phyloP scores from a whole-genome alignment of 2,797 vertebrate species.

The Margarornis squamiger region DNA sequence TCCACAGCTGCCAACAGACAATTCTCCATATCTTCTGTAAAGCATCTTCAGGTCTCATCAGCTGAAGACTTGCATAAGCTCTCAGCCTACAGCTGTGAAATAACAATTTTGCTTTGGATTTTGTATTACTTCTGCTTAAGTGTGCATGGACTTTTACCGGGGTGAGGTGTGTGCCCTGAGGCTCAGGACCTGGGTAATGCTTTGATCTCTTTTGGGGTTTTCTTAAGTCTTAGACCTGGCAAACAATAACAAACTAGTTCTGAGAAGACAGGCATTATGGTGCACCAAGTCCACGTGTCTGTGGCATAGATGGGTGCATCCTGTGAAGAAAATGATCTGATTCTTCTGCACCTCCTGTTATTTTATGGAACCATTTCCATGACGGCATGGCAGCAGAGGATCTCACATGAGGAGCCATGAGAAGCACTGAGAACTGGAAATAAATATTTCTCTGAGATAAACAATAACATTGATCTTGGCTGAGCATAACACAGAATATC shows the following conservation, averaged over 20 bases:
- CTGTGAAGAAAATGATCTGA: neutral
- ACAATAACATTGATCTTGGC: conserved; percentile 69
- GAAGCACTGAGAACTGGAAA: conserved; percentile 56
- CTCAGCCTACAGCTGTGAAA: neutral
- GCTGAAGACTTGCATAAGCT: neutral
- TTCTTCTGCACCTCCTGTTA: neutral
- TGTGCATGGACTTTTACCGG: neutral
- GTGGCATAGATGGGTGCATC: neutral
- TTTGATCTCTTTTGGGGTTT: neutral
- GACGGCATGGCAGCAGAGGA: neutral
- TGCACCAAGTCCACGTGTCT: rapidly evolving
- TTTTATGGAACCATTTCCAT: conserved; percentile 27
- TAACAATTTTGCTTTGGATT: neutral
- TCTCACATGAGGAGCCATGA: conserved; percentile 27
- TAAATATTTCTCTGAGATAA: conserved; percentile 54
- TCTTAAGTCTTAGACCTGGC: neutral
- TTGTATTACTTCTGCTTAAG: neutral
- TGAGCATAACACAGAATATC: conserved; percentile 6
- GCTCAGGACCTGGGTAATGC: rapidly evolving
- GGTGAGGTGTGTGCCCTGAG: neutral
- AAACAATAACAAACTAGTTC: neutral
- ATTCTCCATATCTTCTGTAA: neutral
- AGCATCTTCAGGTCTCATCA: neutral
- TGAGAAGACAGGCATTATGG: neutral
- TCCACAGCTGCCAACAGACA: neutral